Evolutionary conservation across 1,140 invertebrate species (phyloP).

Genomic region (Bombus terrestris): DNA sequence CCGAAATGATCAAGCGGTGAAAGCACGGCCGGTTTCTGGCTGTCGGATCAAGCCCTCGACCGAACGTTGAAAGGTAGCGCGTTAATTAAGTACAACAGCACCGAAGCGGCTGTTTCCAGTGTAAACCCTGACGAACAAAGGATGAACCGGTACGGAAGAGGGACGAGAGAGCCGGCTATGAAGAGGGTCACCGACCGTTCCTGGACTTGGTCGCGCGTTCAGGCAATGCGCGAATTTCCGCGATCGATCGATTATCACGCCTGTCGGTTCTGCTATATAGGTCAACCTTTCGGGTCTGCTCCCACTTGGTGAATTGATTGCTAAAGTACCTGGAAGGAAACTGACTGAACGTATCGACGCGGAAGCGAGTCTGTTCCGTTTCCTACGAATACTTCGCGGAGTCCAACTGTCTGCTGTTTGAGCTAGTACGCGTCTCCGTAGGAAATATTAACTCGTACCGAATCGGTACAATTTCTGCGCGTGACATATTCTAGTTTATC

Average conservation of each 20-base stretch:
- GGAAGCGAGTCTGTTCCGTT: constrained; percentile 1
- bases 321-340: constrained; percentile 21
- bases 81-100: constrained; percentile 69
- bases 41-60: constrained; percentile 53
- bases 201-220: constrained; percentile 40
- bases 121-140: constrained; percentile 60
- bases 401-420: neutral
- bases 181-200: constrained; percentile 44
- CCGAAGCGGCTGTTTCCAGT: constrained; percentile 53
- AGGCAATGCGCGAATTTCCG: constrained; percentile 46
- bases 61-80: constrained; percentile 62
- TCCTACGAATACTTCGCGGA: neutral
- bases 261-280: constrained; percentile 24
- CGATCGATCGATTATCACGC: constrained; percentile 59
- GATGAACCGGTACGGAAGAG: constrained; percentile 46
- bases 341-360: constrained; percentile 19
- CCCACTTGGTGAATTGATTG: constrained; percentile 44
- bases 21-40: constrained; percentile 48
- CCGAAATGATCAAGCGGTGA: constrained; percentile 66
- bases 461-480: neutral
- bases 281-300: constrained; percentile 27
- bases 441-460: neutral
- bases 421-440: neutral
- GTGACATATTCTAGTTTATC: neutral
- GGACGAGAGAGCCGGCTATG: constrained; percentile 18